Base-by-base conservation (phyloP, 2,113 vertebrate species). In the Oryzias woworae region DNA sequence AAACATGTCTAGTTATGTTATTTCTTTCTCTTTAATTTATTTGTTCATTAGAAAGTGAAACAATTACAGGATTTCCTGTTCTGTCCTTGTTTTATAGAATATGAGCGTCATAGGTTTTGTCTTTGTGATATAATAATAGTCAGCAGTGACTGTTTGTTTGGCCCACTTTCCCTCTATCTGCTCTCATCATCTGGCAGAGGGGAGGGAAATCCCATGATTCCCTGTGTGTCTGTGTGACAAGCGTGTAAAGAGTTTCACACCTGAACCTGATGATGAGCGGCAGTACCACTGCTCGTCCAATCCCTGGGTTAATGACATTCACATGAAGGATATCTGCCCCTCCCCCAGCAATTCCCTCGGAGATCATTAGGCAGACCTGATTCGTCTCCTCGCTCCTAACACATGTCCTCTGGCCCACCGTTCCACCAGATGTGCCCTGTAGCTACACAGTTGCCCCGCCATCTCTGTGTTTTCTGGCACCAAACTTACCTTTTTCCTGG, bases 351-450 rank as follows among this genome's bases (percentile, higher is more conserved):
- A 75, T 80, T 75, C 75, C 82, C 85, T 83, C 53, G 58, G 80
- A 88, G 78, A 83, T 85, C 80, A 85, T 89, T 84, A 84, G 80
- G 73, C 62, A 13, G 75, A 85, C 82, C 85, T 75, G 78, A 88
- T 88, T 86, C 72, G 81, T 87, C 85, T 86, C 84, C 82, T 78
- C 66, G 69, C 77, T 36, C 42, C 75, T 59, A 77, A 82, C 76
- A 73, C 57, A 69, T 81, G 75, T 84, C 83, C 64, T 22, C 69
- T 73, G 72, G 77, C 74, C 71, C 70, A 54, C 66, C 46, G 78
- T 81, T 90, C 85, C 69, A 81, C 75, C 88, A 90, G 86, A 90
- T 88, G 86, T 76, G 83, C 83, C 88, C 84, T 26, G 71, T 71
- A 73, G 88, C 88, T 66, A 66, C 1, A 20, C 50, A 67, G 57